phyloP scores from a whole-genome alignment of 2,113 vertebrate species.

The Nothocercus julius region DNA sequence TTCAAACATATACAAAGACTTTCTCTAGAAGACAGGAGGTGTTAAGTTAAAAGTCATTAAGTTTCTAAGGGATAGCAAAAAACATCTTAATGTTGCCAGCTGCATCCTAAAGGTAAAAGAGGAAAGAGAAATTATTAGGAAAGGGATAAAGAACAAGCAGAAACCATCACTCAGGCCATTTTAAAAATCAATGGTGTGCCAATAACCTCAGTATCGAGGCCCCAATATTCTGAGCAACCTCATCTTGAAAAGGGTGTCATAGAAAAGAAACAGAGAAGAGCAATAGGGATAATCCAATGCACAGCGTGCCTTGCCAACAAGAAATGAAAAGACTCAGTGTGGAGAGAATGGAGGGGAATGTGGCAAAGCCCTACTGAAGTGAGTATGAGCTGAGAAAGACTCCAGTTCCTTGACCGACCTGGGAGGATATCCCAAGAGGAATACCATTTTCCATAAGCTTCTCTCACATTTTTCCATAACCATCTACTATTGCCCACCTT shows the following conservation, averaged over 20 bases:
- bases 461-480: not conserved
- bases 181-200: not conserved
- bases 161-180: not conserved
- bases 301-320: not conserved
- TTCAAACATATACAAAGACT: not conserved
- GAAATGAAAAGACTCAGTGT: rapidly evolving
- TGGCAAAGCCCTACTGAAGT: rapidly evolving
- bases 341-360: not conserved
- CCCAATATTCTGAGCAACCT: not conserved
- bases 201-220: rapidly evolving
- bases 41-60: not conserved
- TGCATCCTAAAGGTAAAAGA: not conserved
- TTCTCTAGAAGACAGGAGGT: not conserved
- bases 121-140: not conserved
- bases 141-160: not conserved
- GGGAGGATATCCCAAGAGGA: not conserved
- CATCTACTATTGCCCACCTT: rapidly evolving
- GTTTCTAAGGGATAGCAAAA: not conserved
- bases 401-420: not conserved
- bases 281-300: not conserved
- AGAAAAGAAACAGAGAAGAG: rapidly evolving
- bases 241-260: rapidly evolving
- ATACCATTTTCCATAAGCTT: not conserved
- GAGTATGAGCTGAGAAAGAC: rapidly evolving
- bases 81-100: not conserved